Conservation (phyloP, 2,888 invertebrate genomes). For the Drosophila mettleri region DNA sequence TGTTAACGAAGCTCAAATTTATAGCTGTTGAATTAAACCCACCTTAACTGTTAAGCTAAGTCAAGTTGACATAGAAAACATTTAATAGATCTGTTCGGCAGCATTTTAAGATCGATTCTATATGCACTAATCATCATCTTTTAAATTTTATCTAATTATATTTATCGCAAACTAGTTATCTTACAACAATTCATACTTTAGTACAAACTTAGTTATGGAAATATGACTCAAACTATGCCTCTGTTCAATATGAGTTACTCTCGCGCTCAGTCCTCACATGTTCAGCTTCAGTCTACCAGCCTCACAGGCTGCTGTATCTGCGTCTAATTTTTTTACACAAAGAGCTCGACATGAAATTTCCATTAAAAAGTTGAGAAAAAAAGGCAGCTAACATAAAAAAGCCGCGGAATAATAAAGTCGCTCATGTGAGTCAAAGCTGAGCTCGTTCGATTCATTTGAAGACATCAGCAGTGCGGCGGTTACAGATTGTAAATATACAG, state of each 20-base stretch:
- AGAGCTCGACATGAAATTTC: conserved; percentile 1
- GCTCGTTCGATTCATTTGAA: neutral
- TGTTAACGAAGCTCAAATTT: too few species aligned
- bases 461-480: neutral
- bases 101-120: too few species aligned
- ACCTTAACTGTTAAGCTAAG: too few species aligned
- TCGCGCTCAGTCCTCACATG: neutral
- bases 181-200: too few species aligned
- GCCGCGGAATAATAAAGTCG: too few species aligned
- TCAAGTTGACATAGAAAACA: too few species aligned
- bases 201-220: too few species aligned
- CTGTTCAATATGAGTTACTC: neutral
- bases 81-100: too few species aligned
- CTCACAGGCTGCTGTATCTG: neutral
- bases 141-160: too few species aligned
- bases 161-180: too few species aligned
- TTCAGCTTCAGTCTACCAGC: neutral
- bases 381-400: neutral
- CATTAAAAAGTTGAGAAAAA: conserved; percentile 1
- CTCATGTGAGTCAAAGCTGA: neutral
- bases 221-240: neutral
- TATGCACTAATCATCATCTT: too few species aligned
- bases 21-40: too few species aligned
- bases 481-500: neutral
- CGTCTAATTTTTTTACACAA: neutral